Evolutionary conservation across 2,113 vertebrate genomes (phyloP).

Genomic region (Oplegnathus fasciatus): DNA sequence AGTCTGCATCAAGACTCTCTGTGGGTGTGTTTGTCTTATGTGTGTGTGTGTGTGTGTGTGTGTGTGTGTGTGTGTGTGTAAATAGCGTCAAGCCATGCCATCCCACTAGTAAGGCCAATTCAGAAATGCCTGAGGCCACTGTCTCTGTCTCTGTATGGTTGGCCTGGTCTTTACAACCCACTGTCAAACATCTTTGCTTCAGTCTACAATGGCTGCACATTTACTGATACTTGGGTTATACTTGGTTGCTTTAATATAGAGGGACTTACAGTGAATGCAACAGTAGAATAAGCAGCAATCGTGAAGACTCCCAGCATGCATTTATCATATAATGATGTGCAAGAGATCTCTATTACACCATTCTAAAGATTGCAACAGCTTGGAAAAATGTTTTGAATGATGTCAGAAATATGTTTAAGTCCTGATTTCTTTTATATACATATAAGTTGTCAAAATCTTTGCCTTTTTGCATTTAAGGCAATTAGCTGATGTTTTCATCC

Average conservation of each 20-base stretch:
- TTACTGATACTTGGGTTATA: constrained; percentile 19
- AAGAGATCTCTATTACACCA: not conserved
- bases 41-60: constrained; percentile 37
- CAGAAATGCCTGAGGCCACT: constrained; percentile 72
- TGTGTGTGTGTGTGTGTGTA: constrained; percentile 59
- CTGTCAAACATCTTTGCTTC: constrained; percentile 68
- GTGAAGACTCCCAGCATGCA: not conserved
- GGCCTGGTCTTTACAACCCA: constrained; percentile 63
- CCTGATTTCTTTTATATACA: not conserved
- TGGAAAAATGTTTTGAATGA: not conserved
- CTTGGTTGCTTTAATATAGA: constrained; percentile 12
- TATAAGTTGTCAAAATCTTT: not conserved
- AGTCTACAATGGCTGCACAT: constrained; percentile 43
- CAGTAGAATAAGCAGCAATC: not conserved
- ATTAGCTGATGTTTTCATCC: not conserved
- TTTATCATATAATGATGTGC: not conserved
- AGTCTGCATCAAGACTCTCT: constrained; percentile 71
- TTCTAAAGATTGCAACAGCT: not conserved
- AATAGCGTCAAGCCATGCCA: constrained; percentile 67
- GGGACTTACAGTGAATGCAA: constrained; percentile 1
- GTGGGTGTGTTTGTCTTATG: constrained; percentile 45
- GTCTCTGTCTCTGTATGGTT: constrained; percentile 67
- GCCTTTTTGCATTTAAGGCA: not conserved
- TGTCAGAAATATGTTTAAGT: not conserved
- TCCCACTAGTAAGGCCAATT: constrained; percentile 70